These are phyloP conservation scores for Acleris laterana DNA, from an alignment of 2,888 invertebrate species.

Conservation along the genomic window DNA sequence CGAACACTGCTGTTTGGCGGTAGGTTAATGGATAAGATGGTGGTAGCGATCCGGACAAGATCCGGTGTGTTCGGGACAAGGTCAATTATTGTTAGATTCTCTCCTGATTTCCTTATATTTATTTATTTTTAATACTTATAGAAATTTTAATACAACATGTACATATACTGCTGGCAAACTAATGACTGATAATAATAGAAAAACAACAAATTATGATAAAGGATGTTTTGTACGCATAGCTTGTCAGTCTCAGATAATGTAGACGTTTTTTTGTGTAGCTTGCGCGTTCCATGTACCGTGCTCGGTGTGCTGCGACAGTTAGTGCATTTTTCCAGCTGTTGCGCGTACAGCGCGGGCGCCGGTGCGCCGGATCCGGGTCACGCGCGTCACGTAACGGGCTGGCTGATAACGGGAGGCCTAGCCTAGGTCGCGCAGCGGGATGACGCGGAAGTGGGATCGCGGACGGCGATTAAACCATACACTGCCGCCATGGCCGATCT, in stretches of 20 bases:
- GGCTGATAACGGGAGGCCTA: conserved; percentile 74
- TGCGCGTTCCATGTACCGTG: conserved; percentile 9
- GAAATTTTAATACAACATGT: too few relatives aligned
- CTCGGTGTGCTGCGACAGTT: conserved; percentile 51
- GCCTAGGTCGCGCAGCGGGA: conserved; percentile 81
- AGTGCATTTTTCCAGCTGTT: conserved; percentile 59
- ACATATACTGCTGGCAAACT: too few relatives aligned
- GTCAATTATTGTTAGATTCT: too few relatives aligned
- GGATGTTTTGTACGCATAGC: too few relatives aligned
- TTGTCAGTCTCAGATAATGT: background rate
- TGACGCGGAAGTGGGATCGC: conserved; percentile 80
- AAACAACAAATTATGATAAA: too few relatives aligned
- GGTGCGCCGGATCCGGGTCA: conserved; percentile 74
- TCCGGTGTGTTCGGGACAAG: too few relatives aligned
- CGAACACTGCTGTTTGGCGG: too few relatives aligned
- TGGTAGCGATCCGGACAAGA: too few relatives aligned
- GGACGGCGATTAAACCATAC: conserved; percentile 59
- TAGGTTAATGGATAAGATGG: too few relatives aligned
- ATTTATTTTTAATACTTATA: too few relatives aligned
- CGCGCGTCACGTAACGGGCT: conserved; percentile 79
- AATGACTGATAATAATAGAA: too few relatives aligned
- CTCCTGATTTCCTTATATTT: too few relatives aligned
- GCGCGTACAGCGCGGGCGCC: conserved; percentile 46
- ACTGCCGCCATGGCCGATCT: conserved; percentile 4
- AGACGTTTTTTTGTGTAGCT: conserved; percentile 1